These are phyloP conservation scores for Mythimna impura DNA, from an alignment of 2,888 invertebrate genomes.

Conservation along the genomic window DNA sequence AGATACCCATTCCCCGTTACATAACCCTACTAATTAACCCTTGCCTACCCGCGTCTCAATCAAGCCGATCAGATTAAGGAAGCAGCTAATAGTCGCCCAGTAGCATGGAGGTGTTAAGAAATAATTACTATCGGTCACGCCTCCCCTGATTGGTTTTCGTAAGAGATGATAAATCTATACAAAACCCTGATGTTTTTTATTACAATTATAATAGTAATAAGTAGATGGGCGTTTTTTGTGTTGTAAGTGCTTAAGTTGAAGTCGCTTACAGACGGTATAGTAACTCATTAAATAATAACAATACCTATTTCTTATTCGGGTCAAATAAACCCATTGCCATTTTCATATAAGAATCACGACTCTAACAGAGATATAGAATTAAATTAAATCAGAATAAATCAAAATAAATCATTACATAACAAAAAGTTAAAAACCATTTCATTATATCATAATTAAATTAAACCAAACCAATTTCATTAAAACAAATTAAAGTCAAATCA, in stretches of 20 bases:
- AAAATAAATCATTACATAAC: too few relatives aligned
- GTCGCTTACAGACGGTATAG: not conserved
- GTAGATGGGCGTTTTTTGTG: conserved; percentile 73
- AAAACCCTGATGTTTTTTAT: conserved; percentile 77
- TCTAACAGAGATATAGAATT: too few relatives aligned
- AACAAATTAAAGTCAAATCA: too few relatives aligned
- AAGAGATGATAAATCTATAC: conserved; percentile 84
- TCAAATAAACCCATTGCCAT: not conserved
- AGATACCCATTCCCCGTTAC: conserved; percentile 65
- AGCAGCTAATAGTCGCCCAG: conserved; percentile 82
- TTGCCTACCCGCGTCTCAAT: conserved; percentile 81
- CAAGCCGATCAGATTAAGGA: conserved; percentile 78
- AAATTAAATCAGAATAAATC: too few relatives aligned
- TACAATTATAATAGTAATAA: conserved; percentile 79
- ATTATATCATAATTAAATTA: too few relatives aligned
- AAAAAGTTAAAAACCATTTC: too few relatives aligned
- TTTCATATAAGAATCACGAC: too few relatives aligned
- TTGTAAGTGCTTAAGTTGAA: conserved; percentile 48
- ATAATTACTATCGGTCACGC: conserved; percentile 87
- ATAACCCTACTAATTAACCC: conserved; percentile 77
- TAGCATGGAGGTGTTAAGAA: conserved; percentile 89
- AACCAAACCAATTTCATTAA: too few relatives aligned
- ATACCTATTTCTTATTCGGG: too few relatives aligned
- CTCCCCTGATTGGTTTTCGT: conserved; percentile 88
- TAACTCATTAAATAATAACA: not conserved